Evolutionary conservation across 2,113 vertebrate species (phyloP), one percentile per base, ranked within the genome.

Genomic region (Dinomys branickii): DNA sequence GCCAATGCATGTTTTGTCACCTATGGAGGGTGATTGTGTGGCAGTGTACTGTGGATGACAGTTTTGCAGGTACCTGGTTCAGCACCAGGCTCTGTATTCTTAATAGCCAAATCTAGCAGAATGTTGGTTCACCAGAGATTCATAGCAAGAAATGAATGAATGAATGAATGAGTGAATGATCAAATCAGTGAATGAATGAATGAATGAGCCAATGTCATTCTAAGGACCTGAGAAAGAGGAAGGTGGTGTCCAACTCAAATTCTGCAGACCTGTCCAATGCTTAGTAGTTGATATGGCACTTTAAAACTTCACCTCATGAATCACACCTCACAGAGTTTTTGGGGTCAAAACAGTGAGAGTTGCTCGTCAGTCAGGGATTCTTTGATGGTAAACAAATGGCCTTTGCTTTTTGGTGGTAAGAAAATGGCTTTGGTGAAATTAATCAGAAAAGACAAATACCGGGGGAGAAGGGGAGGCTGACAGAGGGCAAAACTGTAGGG

Each of bases 31-130:
- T 22, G 22, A 63, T 4, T 0, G 1, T 47, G 16, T 77, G 20
- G 10, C 0, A 16, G 3, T 2, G 38, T 56, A 14, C 3, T 58
- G 10, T 7, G 65, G 50, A 3, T 5, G 1, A 0, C 9, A 12
- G 47, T 24, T 59, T 24, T 13, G 16, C 41, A 9, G 11, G 38
- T 71, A 44, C 11, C 12, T 19, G 13, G 33, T 26, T 59, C 73
- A 82, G 59, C 44, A 73, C n/a, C 30, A 17, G 3, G 8, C 11
- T 35, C 17, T 16, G 17, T 17, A 10, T 35, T 69, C 65, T 78
- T 77, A 35, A 1, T 0, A 24, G 75, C 4, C 20, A 11, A 28
- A 14, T 9, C 28, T 12, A 69, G 47, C 30, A 3, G 6, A 0
- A 17, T 4, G 0, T 2, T 14, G 38, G 58, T 35, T 11, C 26